Evolutionary conservation across 64 coral and sea anemone species (phyloP), one percentile per base, ranked within the genome.

Genomic region (Montipora capricornis): DNA sequence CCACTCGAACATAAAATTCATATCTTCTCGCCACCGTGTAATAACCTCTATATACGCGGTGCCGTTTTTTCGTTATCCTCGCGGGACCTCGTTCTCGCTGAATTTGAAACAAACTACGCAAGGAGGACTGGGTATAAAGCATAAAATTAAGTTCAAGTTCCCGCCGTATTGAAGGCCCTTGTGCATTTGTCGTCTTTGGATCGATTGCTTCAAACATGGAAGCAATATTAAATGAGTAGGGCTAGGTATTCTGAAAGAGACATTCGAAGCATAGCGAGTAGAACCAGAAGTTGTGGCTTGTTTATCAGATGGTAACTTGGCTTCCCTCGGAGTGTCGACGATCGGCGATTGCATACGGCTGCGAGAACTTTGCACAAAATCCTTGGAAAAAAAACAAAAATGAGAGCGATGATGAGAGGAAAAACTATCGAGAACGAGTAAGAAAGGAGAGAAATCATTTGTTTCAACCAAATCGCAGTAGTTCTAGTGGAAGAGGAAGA

Each of bases 391-490:
- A 89, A 19, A 45, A n/a, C 20, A 77, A 64, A 22, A 59, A 78
- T 16, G 0, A 53, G 1, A 53, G 51, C 51, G 1, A 79, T n/a
- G 51, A 9, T 53, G 1, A 53, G 51, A 5, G 51, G 8, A 9
- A 5, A 53, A 9, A 53, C 8, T 53, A 53, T 53, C 51, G 51
- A 53, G 51, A 53, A 53, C 5, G 8, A 9, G 51, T 9, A 53
- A 53, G 51, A 1, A 1, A 53, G 51, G 8, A 9, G 51, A 53
- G 51, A 17, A 69, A 79, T 77, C 24, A 79, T 74, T 87, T 90
- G 55, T 90, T 90, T 77, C 57, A 79, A 68, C 88, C 58, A 55
- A 68, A 47, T 77, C 14, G 37, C 22, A 64, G 88, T 79, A 46
- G 76, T 68, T 59, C 51, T 9, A 6, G 5, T 53, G 51, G 51